phyloP scores from a whole-genome alignment of 64 coral and sea anemone species.

The Exaiptasia diaphana region DNA sequence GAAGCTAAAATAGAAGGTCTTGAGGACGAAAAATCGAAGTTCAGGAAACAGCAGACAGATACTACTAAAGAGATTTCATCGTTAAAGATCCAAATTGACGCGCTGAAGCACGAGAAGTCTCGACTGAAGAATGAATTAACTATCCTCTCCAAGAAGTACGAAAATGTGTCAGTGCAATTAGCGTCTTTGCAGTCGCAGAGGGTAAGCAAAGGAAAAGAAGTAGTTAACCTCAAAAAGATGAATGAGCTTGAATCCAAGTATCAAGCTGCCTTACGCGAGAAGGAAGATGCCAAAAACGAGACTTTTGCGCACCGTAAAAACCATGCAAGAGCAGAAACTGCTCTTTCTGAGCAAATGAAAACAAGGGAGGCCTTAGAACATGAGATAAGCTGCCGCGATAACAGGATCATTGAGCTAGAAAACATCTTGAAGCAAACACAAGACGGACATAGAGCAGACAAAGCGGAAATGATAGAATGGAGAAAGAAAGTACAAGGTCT shows the following conservation, averaged over 20 bases:
- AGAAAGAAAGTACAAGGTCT: conserved; percentile 55
- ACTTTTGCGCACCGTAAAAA: conserved; percentile 66
- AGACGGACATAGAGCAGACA: conserved; percentile 71
- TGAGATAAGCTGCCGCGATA: conserved; percentile 42
- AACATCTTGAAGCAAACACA: conserved; percentile 59
- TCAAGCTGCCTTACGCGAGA: conserved; percentile 65
- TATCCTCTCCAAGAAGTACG: conserved; percentile 66
- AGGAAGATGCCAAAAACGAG: conserved; percentile 65
- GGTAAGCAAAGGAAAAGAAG: conserved; percentile 39
- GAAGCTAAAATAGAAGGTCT: conserved; percentile 68
- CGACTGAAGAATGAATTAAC: conserved; percentile 67
- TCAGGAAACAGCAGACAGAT: conserved; percentile 54
- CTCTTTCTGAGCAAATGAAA: conserved; percentile 57
- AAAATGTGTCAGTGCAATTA: conserved; percentile 52
- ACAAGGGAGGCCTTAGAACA: conserved; percentile 67
- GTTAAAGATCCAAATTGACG: conserved; percentile 65
- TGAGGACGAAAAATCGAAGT: conserved; percentile 56
- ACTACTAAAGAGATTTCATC: conserved; percentile 47
- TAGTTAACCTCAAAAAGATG: conserved; percentile 66
- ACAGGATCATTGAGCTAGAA: conserved; percentile 54
- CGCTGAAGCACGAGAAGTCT: conserved; percentile 65
- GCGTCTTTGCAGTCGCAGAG: conserved; percentile 14
- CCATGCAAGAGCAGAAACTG: conserved; percentile 56
- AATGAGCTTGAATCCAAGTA: conserved; percentile 70
- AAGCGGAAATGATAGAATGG: conserved; percentile 72